Percentiles rank a stretch among this genome's conserved stretches.
These are phyloP conservation scores for Pongo pygmaeus DNA, from an alignment of 2,113 vertebrate genomes.

Conservation along the genomic window DNA sequence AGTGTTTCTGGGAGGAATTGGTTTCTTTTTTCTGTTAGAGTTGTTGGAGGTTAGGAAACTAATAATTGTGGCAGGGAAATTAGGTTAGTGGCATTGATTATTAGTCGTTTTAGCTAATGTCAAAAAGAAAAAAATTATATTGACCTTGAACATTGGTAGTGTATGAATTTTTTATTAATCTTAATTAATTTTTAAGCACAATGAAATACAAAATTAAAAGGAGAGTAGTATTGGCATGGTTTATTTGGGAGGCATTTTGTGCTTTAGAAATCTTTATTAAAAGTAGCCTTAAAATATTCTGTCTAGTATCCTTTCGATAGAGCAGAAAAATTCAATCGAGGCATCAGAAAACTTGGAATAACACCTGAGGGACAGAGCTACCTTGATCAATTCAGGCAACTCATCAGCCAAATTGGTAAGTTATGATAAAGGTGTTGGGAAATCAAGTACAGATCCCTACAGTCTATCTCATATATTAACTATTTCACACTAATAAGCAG, in stretches of 20 bases:
- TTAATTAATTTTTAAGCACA: not conserved
- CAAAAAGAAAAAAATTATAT: not conserved
- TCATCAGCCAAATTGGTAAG: conserved; percentile 99
- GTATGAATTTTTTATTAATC: not conserved
- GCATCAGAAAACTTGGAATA: conserved; percentile 97
- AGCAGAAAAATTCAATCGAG: conserved; percentile 99
- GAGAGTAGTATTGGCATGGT: not conserved
- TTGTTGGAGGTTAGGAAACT: not conserved
- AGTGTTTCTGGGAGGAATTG: not conserved
- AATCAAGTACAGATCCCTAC: not conserved
- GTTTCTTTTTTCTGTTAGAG: not conserved
- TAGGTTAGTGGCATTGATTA: not conserved
- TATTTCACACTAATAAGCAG: not conserved
- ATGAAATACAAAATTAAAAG: conserved; percentile 25
- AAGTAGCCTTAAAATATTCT: conserved; percentile 60
- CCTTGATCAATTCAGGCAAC: conserved; percentile 98
- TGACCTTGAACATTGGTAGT: not conserved
- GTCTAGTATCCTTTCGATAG: conserved; percentile 97
- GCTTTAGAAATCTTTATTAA: conserved; percentile 3
- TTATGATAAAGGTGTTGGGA: conserved; percentile 26
- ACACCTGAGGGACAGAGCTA: conserved; percentile 98
- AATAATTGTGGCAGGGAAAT: not conserved
- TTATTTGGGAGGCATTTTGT: conserved; percentile 2
- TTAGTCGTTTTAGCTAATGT: conserved; percentile 6
- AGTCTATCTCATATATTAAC: not conserved